phyloP scores from a whole-genome alignment of 2,797 vertebrate genomes.

The Sardinella longiceps region DNA sequence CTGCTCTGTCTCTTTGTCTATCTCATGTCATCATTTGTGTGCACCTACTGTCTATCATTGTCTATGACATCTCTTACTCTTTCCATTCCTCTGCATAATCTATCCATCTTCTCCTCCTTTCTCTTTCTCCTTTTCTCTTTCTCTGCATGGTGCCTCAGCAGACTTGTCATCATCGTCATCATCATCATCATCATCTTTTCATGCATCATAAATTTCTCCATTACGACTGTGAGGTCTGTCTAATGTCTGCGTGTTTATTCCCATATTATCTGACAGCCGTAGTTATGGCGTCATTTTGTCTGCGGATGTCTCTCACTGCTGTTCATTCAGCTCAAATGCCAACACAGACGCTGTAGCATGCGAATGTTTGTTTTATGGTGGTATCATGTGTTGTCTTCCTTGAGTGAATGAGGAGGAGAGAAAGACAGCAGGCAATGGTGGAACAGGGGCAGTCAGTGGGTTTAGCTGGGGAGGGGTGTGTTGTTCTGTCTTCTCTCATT shows the following conservation, averaged over 20 bases:
- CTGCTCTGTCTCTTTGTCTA: background rate
- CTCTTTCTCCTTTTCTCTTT: background rate
- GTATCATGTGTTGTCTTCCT: background rate
- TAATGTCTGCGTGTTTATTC: slow-evolving; percentile 47
- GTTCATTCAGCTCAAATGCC: background rate
- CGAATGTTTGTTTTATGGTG: background rate
- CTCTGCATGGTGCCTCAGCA: background rate
- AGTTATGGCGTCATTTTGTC: background rate
- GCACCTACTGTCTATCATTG: background rate
- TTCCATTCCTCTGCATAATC: background rate
- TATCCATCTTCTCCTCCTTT: slow-evolving; percentile 31
- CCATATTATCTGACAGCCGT: slow-evolving; percentile 18
- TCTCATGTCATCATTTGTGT: background rate
- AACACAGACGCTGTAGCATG: background rate
- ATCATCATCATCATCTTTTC: slow-evolving; percentile 27
- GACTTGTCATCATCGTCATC: background rate
- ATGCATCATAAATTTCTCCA: slow-evolving; percentile 52
- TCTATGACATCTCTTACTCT: background rate
- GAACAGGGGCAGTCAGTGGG: no score
- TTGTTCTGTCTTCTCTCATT: background rate
- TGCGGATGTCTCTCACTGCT: background rate
- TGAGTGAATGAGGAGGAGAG: background rate
- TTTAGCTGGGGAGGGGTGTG: background rate
- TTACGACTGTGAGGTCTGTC: slow-evolving; percentile 40
- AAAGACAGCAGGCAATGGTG: no score